Evolutionary conservation across 2,797 vertebrate species (phyloP), one percentile per base, ranked within the genome.

Genomic region (Antennarius maculatus): DNA sequence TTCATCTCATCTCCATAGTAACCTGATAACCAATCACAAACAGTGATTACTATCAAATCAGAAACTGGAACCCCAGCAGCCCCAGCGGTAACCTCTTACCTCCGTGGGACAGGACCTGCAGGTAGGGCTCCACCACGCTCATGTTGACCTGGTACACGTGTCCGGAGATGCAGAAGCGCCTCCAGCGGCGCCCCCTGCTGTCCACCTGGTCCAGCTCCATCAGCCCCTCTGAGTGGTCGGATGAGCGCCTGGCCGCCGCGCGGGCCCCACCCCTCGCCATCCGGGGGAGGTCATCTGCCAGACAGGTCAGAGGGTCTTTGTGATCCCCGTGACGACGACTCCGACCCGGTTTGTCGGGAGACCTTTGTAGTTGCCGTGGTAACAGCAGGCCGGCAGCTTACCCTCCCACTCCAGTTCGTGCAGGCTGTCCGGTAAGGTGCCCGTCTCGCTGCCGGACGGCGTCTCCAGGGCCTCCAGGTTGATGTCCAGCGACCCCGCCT

Each of bases 381-480:
- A 39, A 39, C 37, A 39, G 37, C 37, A 4, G 37, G 37, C 31
- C 31, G 31, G 31, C 31, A 31, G 31, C 31, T 5, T 34, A 5
- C 31, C 31, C 31, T 34, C 31, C 7, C 31, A 95, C 76, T 96
- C 94, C 60, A 95, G 92, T 9, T 95, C 92, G 0, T 93, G 84
- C 49, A 67, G 81, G 17, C 89, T 72, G 70, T 91, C 92, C 0
- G 91, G 88, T 60, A 92, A 90, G 4, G 92, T 94, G 43, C 92
- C 92, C 0, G 93, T 88, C 81, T 96, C 95, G 0, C 94, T 95
- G 81, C 92, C 94, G 0, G 93, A 95, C 0, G 95, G 96, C 0
- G 94, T 96, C 70, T 96, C 95, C 87, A 96, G 65, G 0, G 91
- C 94, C 0, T 95, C 95, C 55, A 96, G 59, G 57, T 95, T 90